Percentiles rank a stretch among this genome's conserved stretches.
These are phyloP conservation scores for Orthosia gracilis DNA, from an alignment of 2,888 invertebrate genomes.

Conservation along the genomic window DNA sequence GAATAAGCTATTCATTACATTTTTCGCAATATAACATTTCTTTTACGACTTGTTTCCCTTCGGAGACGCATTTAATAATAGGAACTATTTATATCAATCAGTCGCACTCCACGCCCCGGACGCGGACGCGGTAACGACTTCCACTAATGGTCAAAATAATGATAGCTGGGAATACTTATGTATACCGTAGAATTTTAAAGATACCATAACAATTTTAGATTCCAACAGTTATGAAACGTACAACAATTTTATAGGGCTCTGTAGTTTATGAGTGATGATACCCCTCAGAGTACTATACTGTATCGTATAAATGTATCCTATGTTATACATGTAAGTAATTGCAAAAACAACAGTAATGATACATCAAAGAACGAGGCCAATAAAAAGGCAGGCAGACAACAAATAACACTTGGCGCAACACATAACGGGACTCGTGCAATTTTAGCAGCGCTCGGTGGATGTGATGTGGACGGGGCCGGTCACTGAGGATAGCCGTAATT, in stretches of 20 bases:
- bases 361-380: constrained; percentile 44
- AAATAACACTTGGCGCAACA: constrained; percentile 53
- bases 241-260: neutral
- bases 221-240: neutral
- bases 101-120: constrained; percentile 80
- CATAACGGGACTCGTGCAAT: constrained; percentile 68
- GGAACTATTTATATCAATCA: constrained; percentile 88
- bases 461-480: constrained; percentile 69
- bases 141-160: constrained; percentile 80
- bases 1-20: constrained; percentile 54
- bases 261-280: neutral
- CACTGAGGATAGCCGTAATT: constrained; percentile 83
- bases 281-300: no score
- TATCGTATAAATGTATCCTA: neutral
- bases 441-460: constrained; percentile 72
- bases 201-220: neutral
- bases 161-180: constrained; percentile 65
- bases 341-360: constrained; percentile 37
- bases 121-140: constrained; percentile 79
- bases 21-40: constrained; percentile 67
- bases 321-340: constrained; percentile 2
- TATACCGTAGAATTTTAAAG: constrained; percentile 30
- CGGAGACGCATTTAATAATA: constrained; percentile 75
- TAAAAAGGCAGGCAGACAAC: constrained; percentile 46
- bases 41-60: constrained; percentile 72